Percentiles rank a stretch among this genome's conserved stretches.
phyloP scores from a whole-genome alignment of 2,888 invertebrate species.

The Psylliodes chrysocephalus region DNA sequence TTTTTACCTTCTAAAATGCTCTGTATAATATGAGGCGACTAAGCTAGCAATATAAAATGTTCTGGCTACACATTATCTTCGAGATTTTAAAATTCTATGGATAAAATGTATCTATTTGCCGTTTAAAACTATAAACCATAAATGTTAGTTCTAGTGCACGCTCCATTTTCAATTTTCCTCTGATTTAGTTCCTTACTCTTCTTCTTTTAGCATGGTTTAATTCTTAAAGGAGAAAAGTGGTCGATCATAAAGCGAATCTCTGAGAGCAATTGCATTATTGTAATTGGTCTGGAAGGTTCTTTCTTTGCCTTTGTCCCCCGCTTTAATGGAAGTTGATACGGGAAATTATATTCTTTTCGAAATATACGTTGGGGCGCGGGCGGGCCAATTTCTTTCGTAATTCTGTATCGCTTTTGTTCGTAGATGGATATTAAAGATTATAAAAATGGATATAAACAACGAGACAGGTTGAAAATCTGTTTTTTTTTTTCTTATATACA shows the following conservation, averaged over 20 bases:
- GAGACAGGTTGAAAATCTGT: neutral
- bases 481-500: neutral
- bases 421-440: slow-evolving; percentile 7
- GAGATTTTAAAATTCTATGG: no score
- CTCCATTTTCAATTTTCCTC: no score
- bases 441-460: slow-evolving; percentile 3
- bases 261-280: slow-evolving; percentile 30
- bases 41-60: no score
- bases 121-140: no score
- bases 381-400: slow-evolving; percentile 24
- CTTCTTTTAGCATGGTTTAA: neutral
- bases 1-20: no score
- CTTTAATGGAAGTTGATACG: slow-evolving; percentile 32
- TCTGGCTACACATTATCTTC: no score
- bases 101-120: no score
- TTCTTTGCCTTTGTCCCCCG: slow-evolving; percentile 28
- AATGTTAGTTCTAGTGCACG: no score
- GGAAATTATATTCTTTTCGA: slow-evolving; percentile 37
- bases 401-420: slow-evolving; percentile 8
- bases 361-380: slow-evolving; percentile 17
- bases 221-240: neutral
- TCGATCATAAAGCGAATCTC: slow-evolving; percentile 16
- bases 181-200: no score
- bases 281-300: slow-evolving; percentile 31
- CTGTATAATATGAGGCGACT: no score